Conservation (phyloP, 2,888 invertebrate species). For the Itoplectis maculator region DNA sequence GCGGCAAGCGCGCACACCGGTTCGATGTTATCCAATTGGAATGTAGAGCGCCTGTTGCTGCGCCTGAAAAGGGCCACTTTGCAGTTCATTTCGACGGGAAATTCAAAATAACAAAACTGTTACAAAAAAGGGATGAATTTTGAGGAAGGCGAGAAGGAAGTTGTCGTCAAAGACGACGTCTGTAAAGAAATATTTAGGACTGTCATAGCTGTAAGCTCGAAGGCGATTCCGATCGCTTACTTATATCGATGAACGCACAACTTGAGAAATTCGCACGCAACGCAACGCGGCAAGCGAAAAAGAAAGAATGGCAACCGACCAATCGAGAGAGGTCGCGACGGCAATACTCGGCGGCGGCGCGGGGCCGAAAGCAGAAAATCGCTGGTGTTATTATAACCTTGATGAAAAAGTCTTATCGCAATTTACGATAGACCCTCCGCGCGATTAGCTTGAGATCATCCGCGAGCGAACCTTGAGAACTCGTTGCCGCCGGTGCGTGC, state of each 20-base stretch:
- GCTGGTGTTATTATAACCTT: background rate
- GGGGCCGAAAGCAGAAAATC: constrained; percentile 4
- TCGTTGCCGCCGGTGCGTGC: background rate
- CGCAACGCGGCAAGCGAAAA: no score
- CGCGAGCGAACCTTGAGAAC: background rate
- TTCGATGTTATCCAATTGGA: constrained; percentile 13
- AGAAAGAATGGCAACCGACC: background rate
- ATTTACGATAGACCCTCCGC: constrained; percentile 10
- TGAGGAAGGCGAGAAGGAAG: no score
- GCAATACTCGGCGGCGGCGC: background rate
- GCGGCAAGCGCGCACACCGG: background rate
- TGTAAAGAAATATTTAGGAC: no score
- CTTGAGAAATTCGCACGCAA: background rate
- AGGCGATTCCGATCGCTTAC: background rate
- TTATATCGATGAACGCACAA: background rate
- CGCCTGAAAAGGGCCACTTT: background rate
- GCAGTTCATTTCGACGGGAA: background rate
- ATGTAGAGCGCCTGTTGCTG: background rate
- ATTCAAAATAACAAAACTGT: no score
- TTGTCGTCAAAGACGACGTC: no score
- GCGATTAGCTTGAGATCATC: constrained; percentile 2
- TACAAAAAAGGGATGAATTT: no score
- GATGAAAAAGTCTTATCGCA: constrained; percentile 5
- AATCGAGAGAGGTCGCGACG: constrained; percentile 42
- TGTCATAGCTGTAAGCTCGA: no score